Percentiles rank a stretch among this genome's conserved stretches.
These are phyloP conservation scores for Anabacerthia variegaticeps DNA, from an alignment of 2,797 vertebrate genomes.

Conservation along the genomic window DNA sequence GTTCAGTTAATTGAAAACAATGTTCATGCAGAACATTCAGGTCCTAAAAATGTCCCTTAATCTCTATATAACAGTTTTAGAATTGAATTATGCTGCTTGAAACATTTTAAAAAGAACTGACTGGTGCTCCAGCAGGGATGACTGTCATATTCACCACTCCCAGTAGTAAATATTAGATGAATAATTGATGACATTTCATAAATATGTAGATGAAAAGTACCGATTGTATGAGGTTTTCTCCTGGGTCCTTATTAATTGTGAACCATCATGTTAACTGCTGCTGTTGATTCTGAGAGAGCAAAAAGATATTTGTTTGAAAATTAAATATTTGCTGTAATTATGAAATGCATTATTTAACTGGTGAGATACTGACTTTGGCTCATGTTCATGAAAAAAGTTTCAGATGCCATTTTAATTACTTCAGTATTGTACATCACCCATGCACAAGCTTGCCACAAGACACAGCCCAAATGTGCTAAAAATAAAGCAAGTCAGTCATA, in stretches of 20 bases:
- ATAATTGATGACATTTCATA: slow-evolving; percentile 62
- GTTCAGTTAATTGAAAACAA: slow-evolving; percentile 26
- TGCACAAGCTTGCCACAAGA: slow-evolving; percentile 9
- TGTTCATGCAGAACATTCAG: neutral
- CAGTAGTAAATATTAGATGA: slow-evolving; percentile 39
- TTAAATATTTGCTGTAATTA: slow-evolving; percentile 55
- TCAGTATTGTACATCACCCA: neutral
- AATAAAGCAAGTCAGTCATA: slow-evolving; percentile 13
- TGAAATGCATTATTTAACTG: slow-evolving; percentile 21
- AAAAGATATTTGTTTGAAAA: slow-evolving; percentile 41
- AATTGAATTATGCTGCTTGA: neutral
- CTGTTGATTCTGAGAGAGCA: neutral
- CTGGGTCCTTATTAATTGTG: slow-evolving; percentile 62
- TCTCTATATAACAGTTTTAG: neutral
- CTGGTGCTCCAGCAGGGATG: neutral
- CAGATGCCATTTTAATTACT: neutral
- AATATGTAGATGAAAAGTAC: slow-evolving; percentile 72
- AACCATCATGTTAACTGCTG: slow-evolving; percentile 31
- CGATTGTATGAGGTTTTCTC: slow-evolving; percentile 55
- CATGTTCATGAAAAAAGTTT: neutral
- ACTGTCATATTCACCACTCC: neutral
- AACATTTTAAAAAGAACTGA: neutral
- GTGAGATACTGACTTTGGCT: neutral
- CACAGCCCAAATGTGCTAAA: slow-evolving; percentile 22
- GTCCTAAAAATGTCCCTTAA: slow-evolving; percentile 33